Evolutionary conservation across 37 sponge, comb jelly and placozoan genomes (phyloP).

Genomic region (Geodia barretti): DNA sequence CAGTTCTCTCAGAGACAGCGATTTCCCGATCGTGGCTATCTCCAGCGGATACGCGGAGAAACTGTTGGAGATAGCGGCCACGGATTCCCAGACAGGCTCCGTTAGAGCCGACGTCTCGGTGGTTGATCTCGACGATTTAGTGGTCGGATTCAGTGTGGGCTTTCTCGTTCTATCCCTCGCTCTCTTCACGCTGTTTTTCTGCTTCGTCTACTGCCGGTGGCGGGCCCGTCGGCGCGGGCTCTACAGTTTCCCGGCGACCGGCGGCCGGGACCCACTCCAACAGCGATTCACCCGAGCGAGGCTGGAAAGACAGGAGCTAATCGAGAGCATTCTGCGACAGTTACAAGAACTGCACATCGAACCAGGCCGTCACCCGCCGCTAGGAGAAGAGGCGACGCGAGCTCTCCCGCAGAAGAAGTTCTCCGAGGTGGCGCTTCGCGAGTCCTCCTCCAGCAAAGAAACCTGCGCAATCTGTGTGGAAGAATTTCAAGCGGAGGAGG

Average conservation of each 20-base stretch:
- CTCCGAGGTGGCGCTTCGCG: not conserved
- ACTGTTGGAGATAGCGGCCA: constrained; percentile 2
- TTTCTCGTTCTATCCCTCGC: not conserved
- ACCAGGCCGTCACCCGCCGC: constrained; percentile 20
- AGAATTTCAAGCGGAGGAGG: constrained; percentile 38
- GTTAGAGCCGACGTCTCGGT: not conserved
- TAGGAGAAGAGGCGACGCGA: constrained; percentile 28
- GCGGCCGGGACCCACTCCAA: not conserved
- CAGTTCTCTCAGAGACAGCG: not conserved
- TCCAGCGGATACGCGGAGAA: not conserved
- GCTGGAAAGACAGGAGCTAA: constrained; percentile 38
- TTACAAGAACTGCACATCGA: constrained; percentile 51
- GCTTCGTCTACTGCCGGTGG: constrained; percentile 26
- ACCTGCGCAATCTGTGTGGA: constrained; percentile 64
- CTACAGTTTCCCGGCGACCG: not conserved
- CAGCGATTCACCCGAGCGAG: not conserved
- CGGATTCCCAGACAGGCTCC: not conserved
- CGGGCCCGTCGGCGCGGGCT: not conserved
- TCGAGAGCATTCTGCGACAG: constrained; percentile 66
- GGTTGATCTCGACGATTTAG: not conserved
- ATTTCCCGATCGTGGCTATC: constrained; percentile 34
- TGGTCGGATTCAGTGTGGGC: not conserved
- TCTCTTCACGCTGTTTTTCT: not conserved
- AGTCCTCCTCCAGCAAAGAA: not conserved
- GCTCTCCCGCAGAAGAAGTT: constrained; percentile 26